Conservation (phyloP, 2,888 invertebrate genomes). For the Clusia tigrina region DNA sequence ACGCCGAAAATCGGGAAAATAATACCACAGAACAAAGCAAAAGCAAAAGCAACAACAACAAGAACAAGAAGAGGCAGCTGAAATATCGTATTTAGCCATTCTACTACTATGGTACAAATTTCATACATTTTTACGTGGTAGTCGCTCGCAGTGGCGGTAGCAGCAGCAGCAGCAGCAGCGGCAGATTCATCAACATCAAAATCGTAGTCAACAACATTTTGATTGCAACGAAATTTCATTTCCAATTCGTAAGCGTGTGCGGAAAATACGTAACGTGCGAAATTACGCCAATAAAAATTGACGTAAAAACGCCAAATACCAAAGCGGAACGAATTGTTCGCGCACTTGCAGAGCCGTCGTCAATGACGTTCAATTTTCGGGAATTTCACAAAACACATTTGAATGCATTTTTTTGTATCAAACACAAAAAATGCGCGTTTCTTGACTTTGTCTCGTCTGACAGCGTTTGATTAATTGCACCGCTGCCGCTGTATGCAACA, state of each 20-base stretch:
- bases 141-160: neutral
- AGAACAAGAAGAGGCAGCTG: neutral
- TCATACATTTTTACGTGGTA: neutral
- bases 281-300: neutral
- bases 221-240: conserved; percentile 23
- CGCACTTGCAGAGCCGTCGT: conserved; percentile 6
- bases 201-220: conserved; percentile 13
- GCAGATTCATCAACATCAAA: conserved; percentile 14
- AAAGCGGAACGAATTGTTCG: neutral
- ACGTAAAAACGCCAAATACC: neutral
- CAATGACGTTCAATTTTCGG: neutral
- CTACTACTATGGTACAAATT: neutral
- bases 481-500: conserved; percentile 1
- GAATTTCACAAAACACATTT: too few species aligned
- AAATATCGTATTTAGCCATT: neutral
- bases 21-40: neutral
- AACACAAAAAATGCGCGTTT: neutral
- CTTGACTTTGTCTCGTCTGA: neutral
- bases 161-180: conserved; percentile 1
- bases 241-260: conserved; percentile 27
- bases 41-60: neutral
- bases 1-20: neutral
- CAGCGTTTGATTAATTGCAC: conserved; percentile 15
- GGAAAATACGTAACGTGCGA: conserved; percentile 23
- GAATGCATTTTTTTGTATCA: neutral